These are phyloP conservation scores for Hyperoplus lanceolatus DNA, from an alignment of 2,797 vertebrate genomes.

Conservation along the genomic window DNA sequence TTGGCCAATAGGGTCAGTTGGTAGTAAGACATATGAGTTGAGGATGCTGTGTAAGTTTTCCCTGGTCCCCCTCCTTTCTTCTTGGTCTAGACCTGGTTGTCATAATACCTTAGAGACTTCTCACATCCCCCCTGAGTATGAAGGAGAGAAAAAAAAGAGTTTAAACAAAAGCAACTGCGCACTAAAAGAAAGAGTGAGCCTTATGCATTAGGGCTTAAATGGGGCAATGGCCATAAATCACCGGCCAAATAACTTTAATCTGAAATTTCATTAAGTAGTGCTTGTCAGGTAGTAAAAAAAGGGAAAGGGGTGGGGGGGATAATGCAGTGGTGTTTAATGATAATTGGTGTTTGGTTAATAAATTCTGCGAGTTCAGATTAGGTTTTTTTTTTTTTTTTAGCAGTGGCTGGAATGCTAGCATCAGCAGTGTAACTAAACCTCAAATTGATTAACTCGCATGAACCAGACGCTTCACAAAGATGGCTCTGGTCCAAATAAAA, in stretches of 20 bases:
- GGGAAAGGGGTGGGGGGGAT: conserved; percentile 84
- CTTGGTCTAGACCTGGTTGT: conserved; percentile 91
- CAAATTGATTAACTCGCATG: conserved; percentile 99
- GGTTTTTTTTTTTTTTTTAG: conserved; percentile 86
- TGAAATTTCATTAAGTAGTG: conserved; percentile 99
- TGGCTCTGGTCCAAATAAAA: conserved; percentile 98
- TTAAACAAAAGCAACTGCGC: conserved; percentile 90
- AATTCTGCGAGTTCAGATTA: conserved; percentile 99
- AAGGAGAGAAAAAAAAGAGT: conserved; percentile 64
- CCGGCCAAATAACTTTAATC: conserved; percentile 98
- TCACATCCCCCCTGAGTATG: conserved; percentile 88
- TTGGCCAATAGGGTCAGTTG: conserved; percentile 89
- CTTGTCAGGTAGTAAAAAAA: conserved; percentile 98
- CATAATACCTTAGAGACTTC: conserved; percentile 92
- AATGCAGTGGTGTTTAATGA: conserved; percentile 99
- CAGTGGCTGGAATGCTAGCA: conserved; percentile 99
- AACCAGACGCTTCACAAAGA: conserved; percentile 99
- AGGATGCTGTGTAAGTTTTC: conserved; percentile 76
- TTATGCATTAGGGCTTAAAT: conserved; percentile 92
- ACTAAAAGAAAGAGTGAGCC: conserved; percentile 73
- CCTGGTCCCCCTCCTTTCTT: conserved; percentile 13
- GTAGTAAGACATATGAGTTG: conserved; percentile 38
- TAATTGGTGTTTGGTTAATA: conserved; percentile 99
- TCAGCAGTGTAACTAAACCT: conserved; percentile 99
- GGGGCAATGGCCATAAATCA: conserved; percentile 92